phyloP scores from a whole-genome alignment of 1,140 invertebrate genomes.

The Euura saliciscinereae region DNA sequence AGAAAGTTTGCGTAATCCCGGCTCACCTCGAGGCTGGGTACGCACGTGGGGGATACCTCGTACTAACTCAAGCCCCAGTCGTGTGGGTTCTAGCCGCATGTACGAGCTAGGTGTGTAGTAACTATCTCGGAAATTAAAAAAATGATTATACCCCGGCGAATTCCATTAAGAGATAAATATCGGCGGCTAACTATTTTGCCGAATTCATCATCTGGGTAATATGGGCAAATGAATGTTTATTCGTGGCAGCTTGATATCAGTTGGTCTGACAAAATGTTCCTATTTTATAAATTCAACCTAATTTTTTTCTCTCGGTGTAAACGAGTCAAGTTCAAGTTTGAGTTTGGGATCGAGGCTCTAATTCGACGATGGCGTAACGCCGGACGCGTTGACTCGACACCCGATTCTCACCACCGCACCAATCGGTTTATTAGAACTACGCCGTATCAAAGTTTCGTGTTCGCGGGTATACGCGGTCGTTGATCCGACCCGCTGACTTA shows the following conservation, averaged over 20 bases:
- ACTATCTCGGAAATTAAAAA: not conserved
- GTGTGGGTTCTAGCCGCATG: not conserved
- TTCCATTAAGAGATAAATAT: not conserved
- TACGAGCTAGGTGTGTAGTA: not conserved
- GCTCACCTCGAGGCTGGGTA: not conserved
- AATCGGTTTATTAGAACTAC: not conserved
- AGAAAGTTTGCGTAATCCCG: not conserved
- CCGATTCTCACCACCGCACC: not conserved
- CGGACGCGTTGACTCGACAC: not conserved
- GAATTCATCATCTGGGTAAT: not conserved
- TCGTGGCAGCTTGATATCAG: not conserved
- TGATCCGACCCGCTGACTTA: slow-evolving; percentile 9
- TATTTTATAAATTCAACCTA: no score
- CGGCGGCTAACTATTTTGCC: not conserved
- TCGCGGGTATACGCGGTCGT: slow-evolving; percentile 2
- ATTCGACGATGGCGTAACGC: not conserved
- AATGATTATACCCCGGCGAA: not conserved
- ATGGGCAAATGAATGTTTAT: not conserved
- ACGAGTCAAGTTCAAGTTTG: slow-evolving; percentile 6
- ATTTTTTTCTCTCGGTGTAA: no score
- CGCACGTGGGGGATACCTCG: no score
- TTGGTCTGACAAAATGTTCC: no score
- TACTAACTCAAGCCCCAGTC: no score
- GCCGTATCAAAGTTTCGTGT: slow-evolving; percentile 1
- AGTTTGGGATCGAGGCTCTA: not conserved